These are phyloP conservation scores for Brachyhypopomus occidentalis DNA, from an alignment of 2,113 vertebrate species.

Conservation along the genomic window DNA sequence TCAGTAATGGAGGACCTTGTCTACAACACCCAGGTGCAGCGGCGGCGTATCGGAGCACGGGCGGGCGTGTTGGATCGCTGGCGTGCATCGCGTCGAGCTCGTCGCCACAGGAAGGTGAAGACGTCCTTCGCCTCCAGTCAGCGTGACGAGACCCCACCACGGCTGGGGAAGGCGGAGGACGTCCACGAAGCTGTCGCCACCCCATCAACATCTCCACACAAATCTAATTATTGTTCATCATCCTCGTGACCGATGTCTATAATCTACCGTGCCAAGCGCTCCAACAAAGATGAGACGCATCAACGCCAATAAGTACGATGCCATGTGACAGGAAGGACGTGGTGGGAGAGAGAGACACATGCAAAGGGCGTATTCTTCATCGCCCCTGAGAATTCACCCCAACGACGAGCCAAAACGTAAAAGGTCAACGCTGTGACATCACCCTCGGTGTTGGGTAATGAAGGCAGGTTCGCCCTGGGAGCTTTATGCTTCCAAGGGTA, in stretches of 20 bases:
- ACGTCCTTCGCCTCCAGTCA: slow-evolving; percentile 37
- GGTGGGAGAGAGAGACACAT: not conserved
- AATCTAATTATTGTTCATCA: slow-evolving; percentile 48
- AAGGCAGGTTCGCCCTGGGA: no score
- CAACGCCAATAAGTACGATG: slow-evolving; percentile 41
- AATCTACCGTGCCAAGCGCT: slow-evolving; percentile 36
- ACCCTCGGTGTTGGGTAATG: not conserved
- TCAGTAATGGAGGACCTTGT: slow-evolving; percentile 23
- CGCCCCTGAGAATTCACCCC: slow-evolving; percentile 10
- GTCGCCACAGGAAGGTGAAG: slow-evolving; percentile 48
- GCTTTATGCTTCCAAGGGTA: not conserved
- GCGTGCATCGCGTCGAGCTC: not conserved
- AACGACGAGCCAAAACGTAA: not conserved
- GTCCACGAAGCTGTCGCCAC: slow-evolving; percentile 24
- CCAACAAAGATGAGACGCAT: slow-evolving; percentile 37
- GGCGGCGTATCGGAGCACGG: not conserved
- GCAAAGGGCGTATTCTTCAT: not conserved
- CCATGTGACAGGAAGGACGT: not conserved
- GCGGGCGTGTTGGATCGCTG: slow-evolving; percentile 24
- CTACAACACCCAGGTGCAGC: slow-evolving; percentile 6
- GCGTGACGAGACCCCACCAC: slow-evolving; percentile 16
- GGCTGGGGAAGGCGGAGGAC: not conserved
- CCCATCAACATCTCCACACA: slow-evolving; percentile 14
- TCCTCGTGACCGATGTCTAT: slow-evolving; percentile 4
- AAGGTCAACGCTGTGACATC: slow-evolving; percentile 1